Evolutionary conservation across 2,888 invertebrate species (phyloP).

Genomic region (Acanthacorydalis orientalis): DNA sequence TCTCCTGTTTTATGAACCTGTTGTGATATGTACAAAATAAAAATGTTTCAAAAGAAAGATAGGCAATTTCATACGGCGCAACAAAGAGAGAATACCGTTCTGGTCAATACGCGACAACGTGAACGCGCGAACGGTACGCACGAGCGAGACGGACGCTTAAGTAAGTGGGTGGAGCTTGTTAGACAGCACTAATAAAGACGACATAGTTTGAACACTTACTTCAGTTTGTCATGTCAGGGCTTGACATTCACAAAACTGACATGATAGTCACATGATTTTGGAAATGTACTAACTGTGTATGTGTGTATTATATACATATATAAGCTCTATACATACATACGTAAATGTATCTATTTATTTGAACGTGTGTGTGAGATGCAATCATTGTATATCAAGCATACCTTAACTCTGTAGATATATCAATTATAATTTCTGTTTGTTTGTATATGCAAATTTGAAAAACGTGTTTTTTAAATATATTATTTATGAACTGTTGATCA

Average conservation of each 20-base stretch:
- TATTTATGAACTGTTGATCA: too few relatives aligned
- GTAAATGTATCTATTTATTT: not conserved
- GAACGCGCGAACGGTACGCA: not conserved
- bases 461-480: too few relatives aligned
- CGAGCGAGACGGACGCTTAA: not conserved
- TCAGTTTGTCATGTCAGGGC: slow-evolving; percentile 6
- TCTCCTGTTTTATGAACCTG: too few relatives aligned
- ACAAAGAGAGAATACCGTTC: not conserved
- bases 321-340: not conserved
- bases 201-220: slow-evolving; percentile 7
- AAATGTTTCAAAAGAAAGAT: too few relatives aligned
- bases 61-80: not conserved
- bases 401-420: too few relatives aligned
- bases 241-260: slow-evolving; percentile 3
- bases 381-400: too few relatives aligned
- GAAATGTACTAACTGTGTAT: not conserved
- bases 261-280: not conserved
- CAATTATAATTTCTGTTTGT: too few relatives aligned
- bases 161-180: slow-evolving; percentile 5
- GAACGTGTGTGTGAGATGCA: too few relatives aligned
- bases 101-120: not conserved
- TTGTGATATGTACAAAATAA: too few relatives aligned
- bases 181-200: slow-evolving; percentile 6
- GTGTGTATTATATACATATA: not conserved
- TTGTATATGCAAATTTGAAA: too few relatives aligned